Conservation (phyloP, 2,888 invertebrate genomes). For the Zele albiditarsus region DNA sequence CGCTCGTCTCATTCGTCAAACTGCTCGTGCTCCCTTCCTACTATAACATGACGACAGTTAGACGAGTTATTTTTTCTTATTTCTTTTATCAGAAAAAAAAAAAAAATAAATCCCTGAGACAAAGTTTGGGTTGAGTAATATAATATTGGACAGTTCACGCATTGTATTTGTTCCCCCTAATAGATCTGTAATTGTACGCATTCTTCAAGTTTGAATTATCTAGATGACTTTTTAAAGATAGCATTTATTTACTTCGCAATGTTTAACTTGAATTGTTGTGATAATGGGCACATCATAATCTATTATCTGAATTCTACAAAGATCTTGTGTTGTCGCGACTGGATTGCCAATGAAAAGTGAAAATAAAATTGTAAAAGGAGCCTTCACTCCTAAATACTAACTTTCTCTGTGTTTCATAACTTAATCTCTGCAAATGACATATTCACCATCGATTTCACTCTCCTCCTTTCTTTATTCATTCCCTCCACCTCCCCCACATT, state of each 20-base stretch:
- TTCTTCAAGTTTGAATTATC: too few relatives aligned
- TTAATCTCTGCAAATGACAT: constrained; percentile 26
- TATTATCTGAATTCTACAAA: too few relatives aligned
- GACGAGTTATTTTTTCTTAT: constrained; percentile 11
- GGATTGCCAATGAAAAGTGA: too few relatives aligned
- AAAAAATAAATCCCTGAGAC: not conserved
- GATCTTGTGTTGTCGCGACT: too few relatives aligned
- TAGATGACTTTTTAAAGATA: too few relatives aligned
- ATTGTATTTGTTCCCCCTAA: too few relatives aligned
- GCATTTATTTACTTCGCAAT: too few relatives aligned
- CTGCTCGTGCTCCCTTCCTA: constrained; percentile 5
- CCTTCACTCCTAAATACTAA: not conserved
- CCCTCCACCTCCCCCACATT: not conserved
- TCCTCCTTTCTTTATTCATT: not conserved
- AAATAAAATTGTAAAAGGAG: not conserved
- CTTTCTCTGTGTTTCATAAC: constrained; percentile 6
- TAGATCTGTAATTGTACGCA: too few relatives aligned
- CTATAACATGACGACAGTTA: constrained; percentile 31
- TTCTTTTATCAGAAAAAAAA: constrained; percentile 24
- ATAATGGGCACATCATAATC: too few relatives aligned
- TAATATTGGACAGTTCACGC: not conserved
- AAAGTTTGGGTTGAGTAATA: not conserved
- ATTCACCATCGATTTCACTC: not conserved
- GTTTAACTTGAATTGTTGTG: too few relatives aligned
- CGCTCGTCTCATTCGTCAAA: constrained; percentile 43